Conservation (phyloP, 2,797 vertebrate genomes). For the Margarornis squamiger region DNA sequence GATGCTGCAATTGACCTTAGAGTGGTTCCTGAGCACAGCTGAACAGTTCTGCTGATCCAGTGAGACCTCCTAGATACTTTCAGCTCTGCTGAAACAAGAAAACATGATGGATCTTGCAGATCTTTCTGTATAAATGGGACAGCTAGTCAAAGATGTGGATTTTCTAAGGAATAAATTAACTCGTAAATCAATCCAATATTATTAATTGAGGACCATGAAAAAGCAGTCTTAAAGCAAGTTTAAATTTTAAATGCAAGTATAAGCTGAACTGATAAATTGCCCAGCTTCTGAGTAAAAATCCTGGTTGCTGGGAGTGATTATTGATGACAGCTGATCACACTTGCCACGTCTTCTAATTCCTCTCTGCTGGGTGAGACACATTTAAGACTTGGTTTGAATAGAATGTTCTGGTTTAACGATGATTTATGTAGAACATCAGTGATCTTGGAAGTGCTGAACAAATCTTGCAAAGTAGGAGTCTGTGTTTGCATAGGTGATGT, state of each 20-base stretch:
- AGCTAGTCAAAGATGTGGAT: background rate
- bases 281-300: background rate
- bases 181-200: background rate
- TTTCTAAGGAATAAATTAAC: background rate
- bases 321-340: background rate
- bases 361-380: background rate
- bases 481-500: background rate
- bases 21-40: background rate
- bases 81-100: background rate
- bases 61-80: background rate
- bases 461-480: background rate
- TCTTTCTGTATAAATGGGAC: background rate
- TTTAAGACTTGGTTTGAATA: background rate
- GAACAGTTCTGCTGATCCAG: background rate
- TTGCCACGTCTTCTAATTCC: background rate
- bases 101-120: background rate
- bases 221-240: background rate
- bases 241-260: background rate
- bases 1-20: background rate
- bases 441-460: background rate
- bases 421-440: background rate
- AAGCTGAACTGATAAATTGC: background rate
- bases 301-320: background rate
- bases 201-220: background rate
- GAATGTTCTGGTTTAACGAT: background rate